These are phyloP conservation scores for silkworm (Bombyx mori) DNA, from an alignment of 1,140 invertebrate genomes.

Conservation along the genomic window ASM3026992v2 NC_085116.1:3942501-3943000, in stretches of 20 bases:
- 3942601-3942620: conserved; percentile 68
- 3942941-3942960: too few relatives aligned
- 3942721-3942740: conserved; percentile 51
- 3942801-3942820: too few relatives aligned
- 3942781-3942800: too few relatives aligned
- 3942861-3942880: too few relatives aligned
- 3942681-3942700: conserved; percentile 63
- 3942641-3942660: conserved; percentile 68
- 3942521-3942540: conserved; percentile 53
- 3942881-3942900: too few relatives aligned
- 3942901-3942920: too few relatives aligned
- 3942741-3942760: conserved; percentile 10
- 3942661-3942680: conserved; percentile 60
- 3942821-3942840: too few relatives aligned
- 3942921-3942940: too few relatives aligned
- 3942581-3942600: conserved; percentile 67
- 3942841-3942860: too few relatives aligned
- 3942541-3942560: conserved; percentile 64
- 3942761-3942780: too few relatives aligned
- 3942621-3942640: conserved; percentile 66
- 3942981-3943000: too few relatives aligned
- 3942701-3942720: conserved; percentile 66
- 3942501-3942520: conserved; percentile 55
- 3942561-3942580: conserved; percentile 69
- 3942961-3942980: too few relatives aligned